Conservation (phyloP, 2,888 invertebrate species). For the Drosophila crucigera region DNA sequence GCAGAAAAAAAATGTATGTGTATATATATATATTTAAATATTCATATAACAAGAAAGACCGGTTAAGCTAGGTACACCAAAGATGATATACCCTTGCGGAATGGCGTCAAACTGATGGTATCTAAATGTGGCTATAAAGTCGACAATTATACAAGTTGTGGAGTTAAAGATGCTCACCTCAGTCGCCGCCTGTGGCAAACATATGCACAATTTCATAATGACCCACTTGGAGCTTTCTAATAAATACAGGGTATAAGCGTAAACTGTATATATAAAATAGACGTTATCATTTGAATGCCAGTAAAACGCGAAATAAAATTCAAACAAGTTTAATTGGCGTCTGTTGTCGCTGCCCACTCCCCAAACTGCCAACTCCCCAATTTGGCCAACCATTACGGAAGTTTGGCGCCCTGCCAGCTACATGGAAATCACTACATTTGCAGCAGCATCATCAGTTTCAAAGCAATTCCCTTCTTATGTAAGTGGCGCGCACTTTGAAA, state of each 20-base stretch:
- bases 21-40: neutral
- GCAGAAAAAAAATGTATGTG: constrained; percentile 1
- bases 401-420: constrained; percentile 14
- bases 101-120: neutral
- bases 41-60: neutral
- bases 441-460: constrained; percentile 45
- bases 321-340: constrained; percentile 71
- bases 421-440: constrained; percentile 44
- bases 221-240: neutral
- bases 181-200: neutral
- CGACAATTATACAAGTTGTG: neutral
- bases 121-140: neutral
- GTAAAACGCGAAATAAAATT: constrained; percentile 42
- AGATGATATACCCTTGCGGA: neutral
- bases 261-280: neutral
- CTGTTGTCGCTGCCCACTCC: constrained; percentile 28
- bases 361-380: neutral
- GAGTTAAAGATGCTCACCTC: neutral
- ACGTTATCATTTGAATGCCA: constrained; percentile 32
- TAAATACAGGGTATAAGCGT: no score
- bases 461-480: constrained; percentile 50
- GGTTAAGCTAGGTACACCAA: neutral
- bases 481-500: constrained; percentile 14
- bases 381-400: neutral
- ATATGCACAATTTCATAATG: neutral